Evolutionary conservation across 2,797 vertebrate genomes (phyloP).

Genomic region (Chelon auratus): DNA sequence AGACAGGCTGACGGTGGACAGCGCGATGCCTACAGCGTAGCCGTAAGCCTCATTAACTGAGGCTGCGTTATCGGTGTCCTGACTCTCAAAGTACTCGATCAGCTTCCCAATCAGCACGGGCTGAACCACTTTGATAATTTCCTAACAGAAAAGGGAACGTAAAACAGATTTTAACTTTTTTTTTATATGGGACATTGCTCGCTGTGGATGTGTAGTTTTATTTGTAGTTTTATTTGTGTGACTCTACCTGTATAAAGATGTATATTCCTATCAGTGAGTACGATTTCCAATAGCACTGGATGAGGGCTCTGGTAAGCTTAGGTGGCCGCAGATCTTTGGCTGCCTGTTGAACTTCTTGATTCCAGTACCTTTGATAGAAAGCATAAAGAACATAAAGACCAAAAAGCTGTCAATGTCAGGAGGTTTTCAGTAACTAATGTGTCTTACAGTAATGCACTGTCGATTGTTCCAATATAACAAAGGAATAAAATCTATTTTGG

Average conservation of each 20-base stretch:
- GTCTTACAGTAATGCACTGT: background rate
- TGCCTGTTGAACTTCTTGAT: conserved; percentile 89
- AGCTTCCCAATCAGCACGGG: conserved; percentile 92
- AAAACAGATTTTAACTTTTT: conserved; percentile 6
- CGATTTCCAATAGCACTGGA: conserved; percentile 93
- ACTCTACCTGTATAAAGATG: conserved; percentile 90
- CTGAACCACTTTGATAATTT: conserved; percentile 89
- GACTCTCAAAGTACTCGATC: conserved; percentile 89
- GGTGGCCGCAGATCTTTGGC: conserved; percentile 85
- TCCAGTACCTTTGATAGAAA: conserved; percentile 87
- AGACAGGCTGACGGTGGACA: conserved; percentile 84
- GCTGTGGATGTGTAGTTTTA: background rate
- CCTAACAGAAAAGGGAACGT: conserved; percentile 78
- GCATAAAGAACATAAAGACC: background rate
- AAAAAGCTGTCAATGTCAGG: background rate
- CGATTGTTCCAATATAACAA: background rate
- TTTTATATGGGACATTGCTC: no score
- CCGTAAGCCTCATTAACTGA: conserved; percentile 81
- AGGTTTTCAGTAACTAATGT: background rate
- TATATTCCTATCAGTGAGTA: conserved; percentile 90
- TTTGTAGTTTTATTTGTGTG: background rate
- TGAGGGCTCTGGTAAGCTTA: conserved; percentile 89
- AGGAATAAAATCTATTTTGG: background rate
- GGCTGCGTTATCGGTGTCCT: conserved; percentile 53
- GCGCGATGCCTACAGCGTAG: conserved; percentile 84